A percentile compares a stretch with the other conserved stretches of the same genome.
Evolutionary conservation across 2,113 vertebrate species (phyloP).

Genomic region (Podarcis muralis): DNA sequence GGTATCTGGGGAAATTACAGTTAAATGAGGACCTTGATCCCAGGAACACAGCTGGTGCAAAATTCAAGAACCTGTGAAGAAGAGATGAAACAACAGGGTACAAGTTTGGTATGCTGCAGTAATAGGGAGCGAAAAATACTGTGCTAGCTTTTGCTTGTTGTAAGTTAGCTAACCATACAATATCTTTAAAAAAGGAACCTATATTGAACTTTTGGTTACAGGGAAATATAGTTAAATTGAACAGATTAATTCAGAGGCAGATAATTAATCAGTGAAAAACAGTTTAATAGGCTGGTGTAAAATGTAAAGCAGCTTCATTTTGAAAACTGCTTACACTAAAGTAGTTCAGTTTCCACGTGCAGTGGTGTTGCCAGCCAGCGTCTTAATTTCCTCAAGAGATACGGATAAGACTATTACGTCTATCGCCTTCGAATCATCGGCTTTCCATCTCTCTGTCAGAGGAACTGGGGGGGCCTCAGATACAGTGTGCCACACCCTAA

Average conservation of each 20-base stretch:
- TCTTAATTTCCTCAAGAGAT: too few species aligned
- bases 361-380: too few species aligned
- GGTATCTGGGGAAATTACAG: background rate
- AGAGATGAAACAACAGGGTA: background rate
- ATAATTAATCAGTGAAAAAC: background rate
- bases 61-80: background rate
- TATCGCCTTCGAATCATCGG: too few species aligned
- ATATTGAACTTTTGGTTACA: background rate
- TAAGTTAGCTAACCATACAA: background rate
- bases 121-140: background rate
- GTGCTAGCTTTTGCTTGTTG: background rate
- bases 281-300: background rate
- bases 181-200: background rate
- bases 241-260: background rate
- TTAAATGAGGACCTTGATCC: background rate
- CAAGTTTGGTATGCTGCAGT: background rate
- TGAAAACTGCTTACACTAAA: conserved; percentile 2
- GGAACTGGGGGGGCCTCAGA: too few species aligned
- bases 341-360: background rate
- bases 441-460: too few species aligned
- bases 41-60: background rate
- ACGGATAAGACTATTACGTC: too few species aligned
- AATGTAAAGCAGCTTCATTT: background rate
- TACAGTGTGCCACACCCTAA: too few species aligned
- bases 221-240: background rate